Evolutionary conservation across 2,797 vertebrate species (phyloP), one percentile per base, ranked within the genome.

Genomic region (Lepilemur septentrionalis): DNA sequence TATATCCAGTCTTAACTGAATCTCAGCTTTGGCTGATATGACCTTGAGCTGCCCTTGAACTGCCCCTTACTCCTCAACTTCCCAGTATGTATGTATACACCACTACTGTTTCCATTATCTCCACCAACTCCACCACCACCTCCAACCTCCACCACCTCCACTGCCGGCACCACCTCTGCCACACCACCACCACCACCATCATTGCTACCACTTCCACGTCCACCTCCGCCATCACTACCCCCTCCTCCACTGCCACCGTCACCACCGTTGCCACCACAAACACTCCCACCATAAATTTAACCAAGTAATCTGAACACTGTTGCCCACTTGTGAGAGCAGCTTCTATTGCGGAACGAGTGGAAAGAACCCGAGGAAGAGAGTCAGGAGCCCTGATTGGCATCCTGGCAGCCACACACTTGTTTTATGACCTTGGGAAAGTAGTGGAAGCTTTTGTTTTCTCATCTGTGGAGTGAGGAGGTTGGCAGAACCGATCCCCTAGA

Each of bases 381-480:
- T 14, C 17, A 28, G 35, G 76, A 61, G 32, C 87, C 22, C 67
- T 9, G 25, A 38, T 35, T 85, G 4, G 13, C 61, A 91, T 65
- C 46, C 55, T 61, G 73, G 46, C 9, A 80, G 69, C 15, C 28
- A 55, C 5, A 57, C 12, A 43, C 52, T 30, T 79, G 18, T 52
- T 79, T 86, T 32, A 13, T 32, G 70, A 86, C 80, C 50, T 93
- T 94, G 52, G 52, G 55, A 91, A 90, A 92, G 90, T 85, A 38
- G 28, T 0, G n/a, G 28, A 63, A 73, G 4, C 38, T 95, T 93
- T 70, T 63, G 41, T 89, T 86, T 96, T 69, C 52, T 57, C 12
- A 18, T 17, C 23, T 55, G 22, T 63, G 79, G 76, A 69, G 15
- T 23, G 65, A 87, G 59, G 46, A 86, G 10, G 3, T 38, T 63